Evolutionary conservation across 2,888 invertebrate genomes (phyloP).

Genomic region (Calameuta filiformis): DNA sequence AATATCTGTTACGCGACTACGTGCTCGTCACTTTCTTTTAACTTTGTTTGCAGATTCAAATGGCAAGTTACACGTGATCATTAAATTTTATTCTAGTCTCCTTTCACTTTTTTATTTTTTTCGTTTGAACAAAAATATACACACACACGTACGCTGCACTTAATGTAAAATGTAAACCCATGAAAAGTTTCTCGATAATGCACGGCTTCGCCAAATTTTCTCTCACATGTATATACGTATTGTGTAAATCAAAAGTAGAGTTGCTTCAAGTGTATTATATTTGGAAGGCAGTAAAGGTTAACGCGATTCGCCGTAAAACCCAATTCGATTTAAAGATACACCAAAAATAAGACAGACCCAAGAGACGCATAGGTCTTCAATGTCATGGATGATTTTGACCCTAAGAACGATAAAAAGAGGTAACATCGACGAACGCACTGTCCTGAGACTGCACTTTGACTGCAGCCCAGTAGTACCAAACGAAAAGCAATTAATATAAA

Average conservation of each 20-base stretch:
- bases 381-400: neutral
- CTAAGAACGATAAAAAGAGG: neutral
- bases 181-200: neutral
- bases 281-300: neutral
- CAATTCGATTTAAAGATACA: constrained; percentile 7
- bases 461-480: neutral
- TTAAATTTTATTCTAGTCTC: neutral
- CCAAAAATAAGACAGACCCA: neutral
- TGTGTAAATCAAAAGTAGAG: too few relatives aligned
- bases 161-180: too few relatives aligned
- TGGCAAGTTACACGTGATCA: neutral
- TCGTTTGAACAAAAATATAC: neutral
- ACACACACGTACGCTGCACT: neutral
- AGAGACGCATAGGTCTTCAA: neutral
- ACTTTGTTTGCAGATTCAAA: neutral
- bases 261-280: neutral
- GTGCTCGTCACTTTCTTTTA: neutral
- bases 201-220: neutral
- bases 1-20: neutral
- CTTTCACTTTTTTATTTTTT: neutral
- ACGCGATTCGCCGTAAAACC: neutral
- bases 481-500: too few relatives aligned
- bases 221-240: too few relatives aligned
- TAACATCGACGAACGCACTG: neutral
- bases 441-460: too few relatives aligned